Conservation (phyloP, 2,888 invertebrate species). For the Clanis bilineata region DNA sequence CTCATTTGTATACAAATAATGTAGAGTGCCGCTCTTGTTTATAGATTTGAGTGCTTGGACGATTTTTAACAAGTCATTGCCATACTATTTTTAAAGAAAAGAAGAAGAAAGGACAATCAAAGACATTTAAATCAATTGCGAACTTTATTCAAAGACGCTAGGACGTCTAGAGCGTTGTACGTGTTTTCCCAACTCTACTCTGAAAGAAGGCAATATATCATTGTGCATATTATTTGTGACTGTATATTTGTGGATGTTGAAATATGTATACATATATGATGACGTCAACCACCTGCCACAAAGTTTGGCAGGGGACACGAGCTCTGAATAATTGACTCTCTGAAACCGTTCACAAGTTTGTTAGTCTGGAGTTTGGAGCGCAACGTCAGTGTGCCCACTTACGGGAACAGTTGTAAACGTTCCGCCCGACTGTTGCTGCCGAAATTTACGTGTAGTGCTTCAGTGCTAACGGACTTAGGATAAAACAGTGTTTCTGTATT, state of each 20-base stretch:
- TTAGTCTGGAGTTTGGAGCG: constrained; percentile 73
- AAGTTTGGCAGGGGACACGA: constrained; percentile 78
- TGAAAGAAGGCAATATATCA: constrained; percentile 57
- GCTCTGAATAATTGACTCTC: constrained; percentile 73
- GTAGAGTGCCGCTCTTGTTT: no score
- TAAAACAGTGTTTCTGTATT: constrained; percentile 9
- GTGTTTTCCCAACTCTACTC: constrained; percentile 47
- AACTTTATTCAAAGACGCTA: not conserved
- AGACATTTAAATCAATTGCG: not conserved
- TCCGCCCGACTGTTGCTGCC: constrained; percentile 30
- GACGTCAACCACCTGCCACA: constrained; percentile 76
- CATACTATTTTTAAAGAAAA: no score
- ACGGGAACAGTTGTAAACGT: constrained; percentile 31
- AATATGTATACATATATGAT: constrained; percentile 58
- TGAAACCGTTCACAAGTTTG: constrained; percentile 66
- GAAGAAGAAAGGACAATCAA: not conserved
- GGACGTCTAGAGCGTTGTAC: not conserved
- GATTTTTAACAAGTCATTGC: no score
- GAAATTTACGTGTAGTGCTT: constrained; percentile 12
- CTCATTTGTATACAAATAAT: no score
- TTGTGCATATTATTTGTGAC: constrained; percentile 59
- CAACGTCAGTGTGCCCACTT: constrained; percentile 51
- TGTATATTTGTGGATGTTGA: constrained; percentile 52
- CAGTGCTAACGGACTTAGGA: constrained; percentile 4
- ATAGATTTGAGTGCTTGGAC: no score